These are phyloP conservation scores for Torymus texanus DNA, from an alignment of 2,888 invertebrate species.

Conservation along the genomic window DNA sequence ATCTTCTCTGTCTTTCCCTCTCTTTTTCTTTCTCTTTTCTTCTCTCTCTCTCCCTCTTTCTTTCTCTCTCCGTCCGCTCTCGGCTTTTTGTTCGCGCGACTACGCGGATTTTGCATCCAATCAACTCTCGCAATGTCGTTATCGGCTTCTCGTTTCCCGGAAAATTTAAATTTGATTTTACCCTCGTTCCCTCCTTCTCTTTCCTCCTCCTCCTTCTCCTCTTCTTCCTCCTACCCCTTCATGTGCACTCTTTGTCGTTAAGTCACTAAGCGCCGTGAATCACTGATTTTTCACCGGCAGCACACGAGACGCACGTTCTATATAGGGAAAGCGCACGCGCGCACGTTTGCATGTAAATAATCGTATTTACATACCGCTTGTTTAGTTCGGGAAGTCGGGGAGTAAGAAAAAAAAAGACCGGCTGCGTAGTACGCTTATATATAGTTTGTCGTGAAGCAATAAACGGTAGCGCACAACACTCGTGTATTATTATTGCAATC, in stretches of 20 bases:
- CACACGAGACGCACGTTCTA: neutral
- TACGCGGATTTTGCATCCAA: slow-evolving; percentile 52
- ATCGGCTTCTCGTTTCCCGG: slow-evolving; percentile 46
- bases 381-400: neutral
- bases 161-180: slow-evolving; percentile 49
- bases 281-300: slow-evolving; percentile 35
- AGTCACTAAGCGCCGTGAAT: slow-evolving; percentile 43
- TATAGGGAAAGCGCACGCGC: neutral
- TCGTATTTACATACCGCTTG: slow-evolving; percentile 40
- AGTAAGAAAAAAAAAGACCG: neutral
- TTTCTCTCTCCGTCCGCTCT: neutral
- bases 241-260: slow-evolving; percentile 38
- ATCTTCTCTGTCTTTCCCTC: slow-evolving; percentile 3
- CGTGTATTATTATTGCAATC: slow-evolving; percentile 18
- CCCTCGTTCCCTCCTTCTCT: slow-evolving; percentile 39
- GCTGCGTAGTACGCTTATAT: too few species aligned
- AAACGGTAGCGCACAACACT: neutral
- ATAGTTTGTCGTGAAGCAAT: slow-evolving; percentile 12
- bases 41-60: slow-evolving; percentile 17
- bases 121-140: slow-evolving; percentile 54
- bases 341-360: slow-evolving; percentile 40
- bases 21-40: neutral
- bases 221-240: neutral
- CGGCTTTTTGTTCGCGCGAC: slow-evolving; percentile 21
- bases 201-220: slow-evolving; percentile 25